Evolutionary conservation across 2,797 vertebrate species (phyloP), one percentile per base, ranked within the genome.

Genomic region (Pyrrhura leucotis): DNA sequence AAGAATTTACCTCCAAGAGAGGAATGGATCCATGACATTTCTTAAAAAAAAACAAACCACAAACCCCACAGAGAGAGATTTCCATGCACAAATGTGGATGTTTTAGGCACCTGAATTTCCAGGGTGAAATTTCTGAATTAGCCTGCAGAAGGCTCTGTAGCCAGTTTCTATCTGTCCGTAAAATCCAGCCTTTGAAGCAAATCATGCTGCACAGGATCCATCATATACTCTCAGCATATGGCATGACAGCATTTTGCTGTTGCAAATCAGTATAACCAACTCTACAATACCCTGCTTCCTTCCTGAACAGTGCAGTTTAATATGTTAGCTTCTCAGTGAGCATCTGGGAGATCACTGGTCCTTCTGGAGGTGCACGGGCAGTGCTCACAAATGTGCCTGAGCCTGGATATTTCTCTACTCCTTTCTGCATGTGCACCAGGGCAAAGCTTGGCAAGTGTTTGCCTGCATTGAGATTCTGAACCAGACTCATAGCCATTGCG

Each of bases 391-490:
- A 7, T 8, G 21, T 76, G 39, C 45, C 35, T 50, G 63, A 71
- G 65, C 65, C 45, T 44, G 35, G 42, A 2, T 58, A 1, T 91
- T 58, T 67, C 66, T 88, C 33, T 59, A 10, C 47, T 54, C 45
- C 61, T 89, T 80, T 54, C 1, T 88, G 25, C 12, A 2, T 3
- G 25, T 47, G 50, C n/a, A 35, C 37, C 31, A 48, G 21, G 74
- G 76, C 44, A 88, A 68, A 56, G 45, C 74, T 69, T 88, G 91
- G 77, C 75, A 58, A 48, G 66, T 2, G 0, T 65, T 84, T 56
- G 54, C 47, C 53, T 74, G 62, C 92, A 85, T 75, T 96, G 94
- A 88, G 87, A 91, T 97, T 93, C 96, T 10, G 33, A 73, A 69
- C 65, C 81, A 89, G 86, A 19, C 89, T 78, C 61, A 4, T 47